Conservation (phyloP, 92 coral and sea anemone genomes). For the Epizoanthus ramosus region DNA sequence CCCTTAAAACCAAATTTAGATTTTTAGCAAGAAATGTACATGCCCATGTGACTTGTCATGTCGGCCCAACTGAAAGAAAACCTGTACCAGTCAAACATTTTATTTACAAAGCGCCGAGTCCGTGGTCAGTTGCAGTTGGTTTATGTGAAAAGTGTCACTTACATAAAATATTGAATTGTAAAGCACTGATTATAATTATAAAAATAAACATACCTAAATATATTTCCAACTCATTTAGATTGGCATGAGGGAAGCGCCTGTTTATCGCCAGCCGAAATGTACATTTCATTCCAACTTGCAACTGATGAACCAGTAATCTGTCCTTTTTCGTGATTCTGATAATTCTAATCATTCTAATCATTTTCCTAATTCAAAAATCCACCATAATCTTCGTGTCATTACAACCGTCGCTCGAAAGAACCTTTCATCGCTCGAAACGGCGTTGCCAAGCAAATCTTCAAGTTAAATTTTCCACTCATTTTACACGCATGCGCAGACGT, state of each 20-base stretch:
- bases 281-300: conserved; percentile 22
- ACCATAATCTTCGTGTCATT: not conserved
- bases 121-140: too few species aligned
- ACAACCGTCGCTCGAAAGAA: conserved; percentile 25
- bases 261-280: conserved; percentile 18
- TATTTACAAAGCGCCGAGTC: too few species aligned
- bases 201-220: conserved; percentile 1
- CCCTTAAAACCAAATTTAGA: too few species aligned
- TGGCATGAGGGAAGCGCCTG: not conserved
- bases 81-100: too few species aligned
- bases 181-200: conserved; percentile 19
- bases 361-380: conserved; percentile 16
- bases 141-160: too few species aligned
- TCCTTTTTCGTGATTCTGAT: conserved; percentile 21
- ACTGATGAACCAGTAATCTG: conserved; percentile 21
- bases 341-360: conserved; percentile 12
- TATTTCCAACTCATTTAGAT: conserved; percentile 12
- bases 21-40: too few species aligned
- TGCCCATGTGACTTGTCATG: too few species aligned
- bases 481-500: conserved; percentile 21
- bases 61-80: too few species aligned
- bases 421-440: conserved; percentile 27
- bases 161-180: not conserved
- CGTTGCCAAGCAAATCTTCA: conserved; percentile 28
- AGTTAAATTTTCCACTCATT: conserved; percentile 23